A percentile compares a stretch with the other conserved stretches of the same genome.
Conservation (phyloP, 1,140 invertebrate genomes). For the Cotesia vestalis region DNA sequence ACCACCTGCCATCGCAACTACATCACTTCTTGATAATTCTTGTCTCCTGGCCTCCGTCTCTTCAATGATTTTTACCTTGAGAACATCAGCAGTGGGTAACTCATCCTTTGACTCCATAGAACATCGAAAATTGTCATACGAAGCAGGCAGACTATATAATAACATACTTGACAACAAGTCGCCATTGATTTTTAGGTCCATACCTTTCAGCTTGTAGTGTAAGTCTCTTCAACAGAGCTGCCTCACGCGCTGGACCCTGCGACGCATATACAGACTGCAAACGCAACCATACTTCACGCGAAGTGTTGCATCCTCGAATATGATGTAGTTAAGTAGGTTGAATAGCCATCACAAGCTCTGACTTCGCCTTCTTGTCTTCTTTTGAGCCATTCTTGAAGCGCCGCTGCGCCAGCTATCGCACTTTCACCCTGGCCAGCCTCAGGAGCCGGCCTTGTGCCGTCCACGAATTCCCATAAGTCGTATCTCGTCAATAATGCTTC, state of each 20-base stretch:
- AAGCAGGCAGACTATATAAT: neutral
- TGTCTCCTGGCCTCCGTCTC: conserved; percentile 42
- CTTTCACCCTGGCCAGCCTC: neutral
- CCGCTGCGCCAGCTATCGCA: neutral
- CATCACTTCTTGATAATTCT: neutral
- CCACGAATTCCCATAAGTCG: neutral
- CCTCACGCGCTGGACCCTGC: neutral
- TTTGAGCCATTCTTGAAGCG: no score
- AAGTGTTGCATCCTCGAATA: neutral
- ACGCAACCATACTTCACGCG: neutral
- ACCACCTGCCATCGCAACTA: conserved; percentile 4
- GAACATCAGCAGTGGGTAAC: conserved; percentile 42
- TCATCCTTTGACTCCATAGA: conserved; percentile 35
- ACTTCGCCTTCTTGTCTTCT: no score
- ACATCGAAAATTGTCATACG: conserved; percentile 15
- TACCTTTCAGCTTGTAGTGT: neutral
- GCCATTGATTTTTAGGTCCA: neutral
- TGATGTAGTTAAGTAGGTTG: neutral
- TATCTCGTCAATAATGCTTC: neutral
- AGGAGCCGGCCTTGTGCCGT: neutral
- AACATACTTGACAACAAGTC: conserved; percentile 7
- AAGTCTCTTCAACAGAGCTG: neutral
- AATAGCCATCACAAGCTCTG: neutral
- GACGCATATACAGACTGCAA: neutral
- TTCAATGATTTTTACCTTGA: conserved; percentile 51